Evolutionary conservation across 23 tunicate species (phyloP).

Genomic region (Trididemnum nubilum): DNA sequence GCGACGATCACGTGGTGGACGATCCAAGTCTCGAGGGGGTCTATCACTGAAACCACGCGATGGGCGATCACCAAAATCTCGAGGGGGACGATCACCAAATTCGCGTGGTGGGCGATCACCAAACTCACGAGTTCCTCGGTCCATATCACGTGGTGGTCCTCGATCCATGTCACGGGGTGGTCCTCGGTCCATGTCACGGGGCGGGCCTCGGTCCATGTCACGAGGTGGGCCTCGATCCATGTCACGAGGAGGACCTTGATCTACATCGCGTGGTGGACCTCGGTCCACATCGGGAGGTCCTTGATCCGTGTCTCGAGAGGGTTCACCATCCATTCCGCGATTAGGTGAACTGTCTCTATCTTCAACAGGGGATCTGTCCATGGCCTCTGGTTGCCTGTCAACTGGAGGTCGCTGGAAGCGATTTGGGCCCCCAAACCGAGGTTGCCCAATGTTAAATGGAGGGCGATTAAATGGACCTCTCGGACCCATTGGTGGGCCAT

Average conservation of each 20-base stretch:
- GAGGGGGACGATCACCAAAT: conserved; percentile 33
- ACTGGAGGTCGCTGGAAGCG: conserved; percentile 18
- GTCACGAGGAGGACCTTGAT: conserved; percentile 46
- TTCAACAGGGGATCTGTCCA: conserved; percentile 25
- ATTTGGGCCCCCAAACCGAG: conserved; percentile 6
- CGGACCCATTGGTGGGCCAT: conserved; percentile 18
- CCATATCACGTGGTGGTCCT: conserved; percentile 45
- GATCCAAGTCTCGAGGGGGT: conserved; percentile 32
- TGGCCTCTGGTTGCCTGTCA: conserved; percentile 30
- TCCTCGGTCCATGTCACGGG: conserved; percentile 43
- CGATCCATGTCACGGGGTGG: conserved; percentile 37
- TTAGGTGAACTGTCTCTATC: not conserved
- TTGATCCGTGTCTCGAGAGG: conserved; percentile 23
- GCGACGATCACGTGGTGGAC: conserved; percentile 29
- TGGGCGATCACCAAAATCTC: conserved; percentile 8
- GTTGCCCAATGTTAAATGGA: conserved; percentile 13
- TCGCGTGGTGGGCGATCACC: conserved; percentile 53
- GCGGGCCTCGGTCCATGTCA: conserved; percentile 32
- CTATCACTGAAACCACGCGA: conserved; percentile 16
- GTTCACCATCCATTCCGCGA: conserved; percentile 28
- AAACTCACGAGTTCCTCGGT: conserved; percentile 37
- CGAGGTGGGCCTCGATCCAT: conserved; percentile 42
- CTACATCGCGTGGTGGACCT: conserved; percentile 35
- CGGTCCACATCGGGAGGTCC: conserved; percentile 40
- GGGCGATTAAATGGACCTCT: conserved; percentile 25